phyloP scores from a whole-genome alignment of 2,113 vertebrate species.

The Boulengeromyrus knoepffleri region DNA sequence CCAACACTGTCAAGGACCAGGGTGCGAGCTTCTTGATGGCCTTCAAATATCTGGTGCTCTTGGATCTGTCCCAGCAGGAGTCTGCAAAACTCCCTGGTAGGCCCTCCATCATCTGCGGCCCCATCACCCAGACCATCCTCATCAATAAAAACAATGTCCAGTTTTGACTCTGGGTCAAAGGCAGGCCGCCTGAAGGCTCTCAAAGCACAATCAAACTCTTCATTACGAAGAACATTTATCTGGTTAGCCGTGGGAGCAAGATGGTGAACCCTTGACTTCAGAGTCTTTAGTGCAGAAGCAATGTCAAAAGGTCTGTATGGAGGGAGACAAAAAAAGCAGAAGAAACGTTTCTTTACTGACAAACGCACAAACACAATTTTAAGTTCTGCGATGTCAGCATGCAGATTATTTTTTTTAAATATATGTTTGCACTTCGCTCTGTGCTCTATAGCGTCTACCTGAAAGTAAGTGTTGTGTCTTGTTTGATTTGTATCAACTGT shows the following conservation, averaged over 20 bases:
- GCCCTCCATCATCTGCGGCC: background rate
- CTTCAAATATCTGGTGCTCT: slow-evolving; percentile 1
- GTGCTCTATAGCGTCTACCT: background rate
- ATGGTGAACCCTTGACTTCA: background rate
- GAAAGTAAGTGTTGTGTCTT: background rate
- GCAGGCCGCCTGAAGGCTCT: background rate
- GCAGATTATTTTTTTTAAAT: background rate
- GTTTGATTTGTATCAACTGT: background rate
- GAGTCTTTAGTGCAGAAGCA: background rate
- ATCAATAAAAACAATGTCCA: background rate
- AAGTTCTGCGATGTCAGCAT: background rate
- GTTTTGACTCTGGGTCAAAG: background rate
- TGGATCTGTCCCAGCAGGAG: background rate
- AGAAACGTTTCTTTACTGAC: background rate
- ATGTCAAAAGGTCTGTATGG: background rate
- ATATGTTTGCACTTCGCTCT: no score
- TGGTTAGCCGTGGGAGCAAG: background rate
- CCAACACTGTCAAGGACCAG: background rate
- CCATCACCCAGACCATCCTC: background rate
- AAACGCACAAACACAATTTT: background rate
- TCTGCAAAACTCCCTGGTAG: background rate
- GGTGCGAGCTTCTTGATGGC: background rate
- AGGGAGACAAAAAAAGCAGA: background rate
- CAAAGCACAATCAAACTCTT: background rate
- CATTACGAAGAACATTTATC: slow-evolving; percentile 5